Conservation (phyloP, 2,888 invertebrate genomes). For the Pollenia amentaria region DNA sequence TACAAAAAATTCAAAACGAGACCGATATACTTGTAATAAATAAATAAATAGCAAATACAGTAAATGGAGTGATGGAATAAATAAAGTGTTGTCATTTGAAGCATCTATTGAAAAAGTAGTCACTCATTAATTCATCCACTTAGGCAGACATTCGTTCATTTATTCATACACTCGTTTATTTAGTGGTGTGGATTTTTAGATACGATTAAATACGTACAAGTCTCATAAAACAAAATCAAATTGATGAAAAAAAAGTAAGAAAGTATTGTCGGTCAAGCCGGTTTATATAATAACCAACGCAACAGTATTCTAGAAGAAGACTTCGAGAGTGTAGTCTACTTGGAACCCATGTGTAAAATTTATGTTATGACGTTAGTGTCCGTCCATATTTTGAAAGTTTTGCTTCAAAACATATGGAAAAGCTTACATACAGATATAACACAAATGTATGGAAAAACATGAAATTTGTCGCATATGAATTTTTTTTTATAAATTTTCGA, state of each 20-base stretch:
- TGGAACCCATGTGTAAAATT: no score
- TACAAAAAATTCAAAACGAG: not conserved
- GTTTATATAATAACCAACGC: no score
- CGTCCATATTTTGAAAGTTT: no score
- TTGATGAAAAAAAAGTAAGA: constrained; percentile 7
- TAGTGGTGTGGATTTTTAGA: not conserved
- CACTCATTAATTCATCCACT: not conserved
- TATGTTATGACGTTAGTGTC: no score
- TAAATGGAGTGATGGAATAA: not conserved
- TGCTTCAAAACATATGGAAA: no score
- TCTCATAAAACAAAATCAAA: constrained; percentile 32
- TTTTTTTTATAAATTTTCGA: no score
- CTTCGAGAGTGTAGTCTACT: not conserved
- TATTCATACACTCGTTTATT: not conserved
- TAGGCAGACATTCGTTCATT: not conserved
- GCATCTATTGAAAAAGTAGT: not conserved
- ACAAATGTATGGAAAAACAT: no score
- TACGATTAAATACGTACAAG: not conserved
- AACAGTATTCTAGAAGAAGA: not conserved
- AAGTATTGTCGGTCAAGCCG: not conserved
- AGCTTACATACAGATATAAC: no score
- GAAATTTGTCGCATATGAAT: no score
- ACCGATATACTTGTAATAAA: not conserved
- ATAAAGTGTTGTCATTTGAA: constrained; percentile 35
- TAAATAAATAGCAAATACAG: constrained; percentile 14